Conservation (phyloP, 53 echinoderm and acorn worm species). For the Patiria pectinifera region DNA sequence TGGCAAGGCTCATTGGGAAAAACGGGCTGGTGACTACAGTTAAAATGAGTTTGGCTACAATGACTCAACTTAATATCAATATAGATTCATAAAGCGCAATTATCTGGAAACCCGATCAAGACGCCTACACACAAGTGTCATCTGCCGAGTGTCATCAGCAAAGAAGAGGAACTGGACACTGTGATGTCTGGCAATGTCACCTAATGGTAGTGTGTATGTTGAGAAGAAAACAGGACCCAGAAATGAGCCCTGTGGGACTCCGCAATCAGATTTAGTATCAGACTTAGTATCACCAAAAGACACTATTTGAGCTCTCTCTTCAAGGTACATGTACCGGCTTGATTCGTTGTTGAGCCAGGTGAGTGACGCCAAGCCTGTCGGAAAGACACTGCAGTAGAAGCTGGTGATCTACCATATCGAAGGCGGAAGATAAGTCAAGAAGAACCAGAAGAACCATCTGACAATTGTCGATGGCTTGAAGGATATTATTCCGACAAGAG, state of each 20-base stretch:
- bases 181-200: constrained; percentile 21
- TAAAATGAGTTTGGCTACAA: too few relatives aligned
- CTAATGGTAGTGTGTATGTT: constrained; percentile 13
- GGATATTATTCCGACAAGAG: too few relatives aligned
- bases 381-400: constrained; percentile 16
- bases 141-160: too few relatives aligned
- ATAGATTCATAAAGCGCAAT: too few relatives aligned
- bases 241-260: constrained; percentile 23
- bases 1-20: too few relatives aligned
- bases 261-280: not conserved
- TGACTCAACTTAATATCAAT: too few relatives aligned
- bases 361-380: constrained; percentile 18
- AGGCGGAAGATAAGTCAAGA: constrained; percentile 12
- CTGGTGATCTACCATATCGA: constrained; percentile 6
- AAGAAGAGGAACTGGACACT: not conserved
- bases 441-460: not conserved
- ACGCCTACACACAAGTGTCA: too few relatives aligned
- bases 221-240: constrained; percentile 26
- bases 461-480: not conserved
- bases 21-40: too few relatives aligned
- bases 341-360: not conserved
- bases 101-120: too few relatives aligned
- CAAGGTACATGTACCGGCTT: not conserved
- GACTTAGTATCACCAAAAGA: not conserved
- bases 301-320: not conserved